Base-by-base conservation (phyloP, 2,797 vertebrate genomes). In the Aeoliscus strigatus region DNA sequence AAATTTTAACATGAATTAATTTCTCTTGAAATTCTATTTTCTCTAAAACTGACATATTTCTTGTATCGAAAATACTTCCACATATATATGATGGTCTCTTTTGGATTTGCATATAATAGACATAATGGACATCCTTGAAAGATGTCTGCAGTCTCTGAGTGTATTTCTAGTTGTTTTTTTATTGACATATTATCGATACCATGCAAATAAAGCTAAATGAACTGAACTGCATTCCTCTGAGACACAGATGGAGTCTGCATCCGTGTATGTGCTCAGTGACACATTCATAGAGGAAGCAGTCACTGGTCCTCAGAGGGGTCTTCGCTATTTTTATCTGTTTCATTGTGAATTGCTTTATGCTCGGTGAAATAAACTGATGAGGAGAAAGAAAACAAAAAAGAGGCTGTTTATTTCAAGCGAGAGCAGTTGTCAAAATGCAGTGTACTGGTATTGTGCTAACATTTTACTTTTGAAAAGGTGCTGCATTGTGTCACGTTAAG, bases 311-410 rank as follows among this genome's bases (percentile, higher is more conserved):
- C 31, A 49, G 35, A 26, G 18, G 2, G 14, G 27, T 36, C 50
- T 38, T 58, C 18, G 54, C 39, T 57, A 23, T 47, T 58, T 39
- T 27, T 43, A 7, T 26, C 14, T 32, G 13, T 39, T 54, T 53
- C 43, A 31, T 34, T 53, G 18, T 32, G 45, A 64, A 48, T 47
- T 14, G 35, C 30, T 40, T 47, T 29, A 31, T 21, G 33, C 49
- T 44, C 18, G 3, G 24, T 27, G 21, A 51, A 54, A 26, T 51
- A n/a, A 35, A 41, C 27, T 37, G 25, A 39, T 47, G 57, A 50
- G 27, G 18, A 5, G 38, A 36, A 28, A 21, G 3, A 21, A 21
- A 21, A 21, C 18, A 21, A 21, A 21, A 21, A 21, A 21, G 6
- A 21, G 6, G 6, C 18, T n/a, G 6, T 21, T 21, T 26, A 39